A percentile compares a stretch with the other conserved stretches of the same genome.
phyloP scores from a whole-genome alignment of 2,797 vertebrate genomes.

The Epinephelus coioides region DNA sequence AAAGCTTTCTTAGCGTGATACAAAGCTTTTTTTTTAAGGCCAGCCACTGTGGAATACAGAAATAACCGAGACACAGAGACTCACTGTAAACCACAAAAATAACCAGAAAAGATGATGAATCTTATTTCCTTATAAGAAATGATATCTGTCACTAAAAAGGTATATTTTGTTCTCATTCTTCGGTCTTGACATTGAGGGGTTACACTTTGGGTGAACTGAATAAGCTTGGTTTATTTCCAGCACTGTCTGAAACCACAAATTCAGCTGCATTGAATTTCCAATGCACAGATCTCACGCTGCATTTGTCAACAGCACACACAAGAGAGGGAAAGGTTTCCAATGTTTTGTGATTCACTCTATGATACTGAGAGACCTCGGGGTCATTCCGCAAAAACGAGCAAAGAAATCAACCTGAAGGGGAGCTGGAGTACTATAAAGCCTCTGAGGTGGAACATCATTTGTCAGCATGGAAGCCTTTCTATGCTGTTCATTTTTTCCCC shows the following conservation, averaged over 20 bases:
- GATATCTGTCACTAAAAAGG: conserved; percentile 18
- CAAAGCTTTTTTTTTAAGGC: conserved; percentile 37
- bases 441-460: conserved; percentile 49
- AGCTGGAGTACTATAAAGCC: conserved; percentile 25
- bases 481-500: background rate
- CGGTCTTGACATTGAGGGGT: conserved; percentile 26
- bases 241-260: conserved; percentile 23
- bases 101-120: conserved; percentile 11
- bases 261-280: conserved; percentile 31
- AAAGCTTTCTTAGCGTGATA: conserved; percentile 56
- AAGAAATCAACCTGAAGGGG: conserved; percentile 50
- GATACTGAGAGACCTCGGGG: conserved; percentile 33
- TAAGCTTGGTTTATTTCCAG: conserved; percentile 42
- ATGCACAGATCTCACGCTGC: conserved; percentile 31
- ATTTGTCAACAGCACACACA: conserved; percentile 43
- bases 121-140: conserved; percentile 23
- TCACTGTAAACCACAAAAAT: conserved; percentile 31
- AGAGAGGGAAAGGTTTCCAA: conserved; percentile 14
- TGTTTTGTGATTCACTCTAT: conserved; percentile 38
- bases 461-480: conserved; percentile 38
- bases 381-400: conserved; percentile 36
- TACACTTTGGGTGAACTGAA: conserved; percentile 31
- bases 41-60: conserved; percentile 60
- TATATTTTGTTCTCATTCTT: conserved; percentile 5
- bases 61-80: conserved; percentile 46